Base-by-base conservation (phyloP, 2,888 invertebrate genomes). In the Hypercompe scribonia region DNA sequence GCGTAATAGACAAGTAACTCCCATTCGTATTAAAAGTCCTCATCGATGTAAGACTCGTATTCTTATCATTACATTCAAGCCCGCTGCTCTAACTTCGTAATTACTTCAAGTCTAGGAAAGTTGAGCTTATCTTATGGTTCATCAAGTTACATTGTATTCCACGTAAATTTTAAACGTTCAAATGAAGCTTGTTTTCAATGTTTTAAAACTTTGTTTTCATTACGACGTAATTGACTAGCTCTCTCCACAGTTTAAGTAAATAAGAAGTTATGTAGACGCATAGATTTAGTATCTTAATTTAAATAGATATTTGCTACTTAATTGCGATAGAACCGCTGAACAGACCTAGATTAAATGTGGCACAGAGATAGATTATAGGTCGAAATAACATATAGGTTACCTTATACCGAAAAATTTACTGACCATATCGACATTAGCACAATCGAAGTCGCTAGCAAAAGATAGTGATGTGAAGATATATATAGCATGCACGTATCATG, bases 91-190 rank as follows among this genome's bases (percentile, higher is more conserved):
- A 24, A 65, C 39, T n/a, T 28, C n/a, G 28, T 36, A 36, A 65
- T 65, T n/a, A 36, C 65, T 42, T 65, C 18, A 28, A 39, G 42
- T n/a, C 18, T 15, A 28, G 39, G 13, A 61, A 61, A 31, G 15
- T 61, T 31, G 58, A 61, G 58, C 31, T 61, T 61, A 61, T 61
- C 58, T 31, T 61, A 31, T 61, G 13, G 28, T 61, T 61, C 15
- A 61, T 28, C 15, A 15, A 31, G 36, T 28, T 31, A 61, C 28
- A 31, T 54, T n/a, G 54, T n/a, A 54, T 54, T n/a, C n/a, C n/a
- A 54, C n/a, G 54, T 46, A n/a, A n/a, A n/a, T n/a, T n/a, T n/a
- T 54, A 54, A 54, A 54, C 54, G 54, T 28, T 54, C n/a, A 61
- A 61, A 31, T 61, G 4, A 61, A 61, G 28, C 31, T 31, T 61